These are phyloP conservation scores for Eurystomus glaucurus DNA, from an alignment of 2,797 vertebrate species.

Conservation along the genomic window DNA sequence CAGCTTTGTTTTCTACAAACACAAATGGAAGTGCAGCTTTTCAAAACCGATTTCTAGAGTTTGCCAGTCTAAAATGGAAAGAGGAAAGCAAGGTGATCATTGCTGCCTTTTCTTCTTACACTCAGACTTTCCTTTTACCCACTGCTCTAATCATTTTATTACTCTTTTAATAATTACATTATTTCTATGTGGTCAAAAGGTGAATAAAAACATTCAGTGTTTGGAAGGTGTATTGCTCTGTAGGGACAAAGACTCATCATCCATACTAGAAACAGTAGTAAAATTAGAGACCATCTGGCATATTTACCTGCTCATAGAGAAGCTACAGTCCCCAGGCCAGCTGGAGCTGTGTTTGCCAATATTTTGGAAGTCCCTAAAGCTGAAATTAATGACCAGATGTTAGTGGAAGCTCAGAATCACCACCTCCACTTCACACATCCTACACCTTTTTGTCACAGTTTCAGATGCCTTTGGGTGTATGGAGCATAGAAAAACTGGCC, in stretches of 20 bases:
- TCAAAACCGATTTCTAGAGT: constrained; percentile 4
- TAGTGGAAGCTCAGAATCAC: constrained; percentile 37
- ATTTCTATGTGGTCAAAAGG: constrained; percentile 62
- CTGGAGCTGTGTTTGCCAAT: constrained; percentile 62
- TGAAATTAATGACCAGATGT: constrained; percentile 77
- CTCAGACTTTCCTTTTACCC: neutral
- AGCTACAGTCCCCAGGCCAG: constrained; percentile 60
- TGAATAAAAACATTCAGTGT: neutral
- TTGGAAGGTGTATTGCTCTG: constrained; percentile 8
- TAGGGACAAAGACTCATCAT: constrained; percentile 59
- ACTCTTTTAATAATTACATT: constrained; percentile 54
- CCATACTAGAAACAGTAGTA: constrained; percentile 73
- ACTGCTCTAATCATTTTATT: neutral
- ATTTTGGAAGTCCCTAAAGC: constrained; percentile 59
- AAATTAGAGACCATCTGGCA: constrained; percentile 78
- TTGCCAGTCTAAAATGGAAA: neutral
- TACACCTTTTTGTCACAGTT: constrained; percentile 6
- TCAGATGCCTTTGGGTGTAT: neutral
- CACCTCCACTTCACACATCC: constrained; percentile 1
- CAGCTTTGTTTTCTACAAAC: constrained; percentile 46
- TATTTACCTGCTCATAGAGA: constrained; percentile 74
- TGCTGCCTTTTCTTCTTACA: neutral
- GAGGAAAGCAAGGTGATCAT: neutral
- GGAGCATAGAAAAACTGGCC: neutral
- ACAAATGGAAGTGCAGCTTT: constrained; percentile 36